Conservation (phyloP, 2,797 vertebrate genomes). For the Parotocinclus haroldoi region DNA sequence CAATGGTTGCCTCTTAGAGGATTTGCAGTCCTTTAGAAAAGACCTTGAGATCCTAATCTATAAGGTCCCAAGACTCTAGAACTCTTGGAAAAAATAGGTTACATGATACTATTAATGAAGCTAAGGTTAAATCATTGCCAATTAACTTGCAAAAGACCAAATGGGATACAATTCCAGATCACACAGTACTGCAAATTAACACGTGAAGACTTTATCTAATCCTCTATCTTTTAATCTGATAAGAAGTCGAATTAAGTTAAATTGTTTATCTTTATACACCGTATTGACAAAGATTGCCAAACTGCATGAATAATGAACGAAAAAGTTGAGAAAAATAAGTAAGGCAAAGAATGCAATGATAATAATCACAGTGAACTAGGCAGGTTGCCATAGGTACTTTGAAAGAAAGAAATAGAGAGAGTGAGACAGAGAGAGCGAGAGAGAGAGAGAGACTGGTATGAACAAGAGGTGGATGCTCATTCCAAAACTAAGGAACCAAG, state of each 20-base stretch:
- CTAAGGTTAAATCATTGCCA: conserved; percentile 5
- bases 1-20: too few relatives aligned
- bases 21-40: not conserved
- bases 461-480: too few relatives aligned
- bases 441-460: too few relatives aligned
- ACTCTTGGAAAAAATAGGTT: not conserved
- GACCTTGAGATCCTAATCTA: not conserved
- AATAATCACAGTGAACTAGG: too few relatives aligned
- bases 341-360: too few relatives aligned
- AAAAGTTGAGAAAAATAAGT: too few relatives aligned
- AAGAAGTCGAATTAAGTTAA: conserved; percentile 13
- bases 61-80: not conserved
- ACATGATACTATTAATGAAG: not conserved
- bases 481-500: too few relatives aligned
- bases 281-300: too few relatives aligned
- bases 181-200: conserved; percentile 5
- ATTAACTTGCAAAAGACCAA: conserved; percentile 1
- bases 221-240: conserved; percentile 14
- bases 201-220: conserved; percentile 17
- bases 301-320: too few relatives aligned
- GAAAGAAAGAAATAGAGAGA: too few relatives aligned
- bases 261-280: conserved; percentile 11
- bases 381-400: too few relatives aligned
- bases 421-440: too few relatives aligned
- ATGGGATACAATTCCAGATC: not conserved